phyloP scores from a whole-genome alignment of 2,888 invertebrate genomes.

The Mythimna pallens region DNA sequence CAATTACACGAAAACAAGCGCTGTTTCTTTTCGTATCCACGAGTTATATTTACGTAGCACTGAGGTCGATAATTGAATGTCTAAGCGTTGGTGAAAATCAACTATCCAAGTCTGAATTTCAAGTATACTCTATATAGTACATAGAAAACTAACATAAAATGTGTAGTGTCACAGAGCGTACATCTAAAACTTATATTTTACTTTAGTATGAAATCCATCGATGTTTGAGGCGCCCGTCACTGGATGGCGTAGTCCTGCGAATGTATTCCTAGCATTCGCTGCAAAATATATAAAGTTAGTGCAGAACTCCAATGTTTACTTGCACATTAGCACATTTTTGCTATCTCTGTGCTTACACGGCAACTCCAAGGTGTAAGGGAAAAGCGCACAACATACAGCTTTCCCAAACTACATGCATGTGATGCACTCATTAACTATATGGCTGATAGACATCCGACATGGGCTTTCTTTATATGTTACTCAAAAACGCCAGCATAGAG shows the following conservation, averaged over 20 bases:
- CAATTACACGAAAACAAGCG: no score
- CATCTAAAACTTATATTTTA: conserved; percentile 34
- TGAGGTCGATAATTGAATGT: no score
- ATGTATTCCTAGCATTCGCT: conserved; percentile 11
- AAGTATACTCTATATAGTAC: no score
- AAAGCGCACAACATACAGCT: conserved; percentile 29
- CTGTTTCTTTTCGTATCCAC: no score
- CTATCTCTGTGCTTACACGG: conserved; percentile 28
- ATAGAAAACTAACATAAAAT: not conserved
- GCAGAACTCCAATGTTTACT: conserved; percentile 34
- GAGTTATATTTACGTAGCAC: no score
- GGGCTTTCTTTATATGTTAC: conserved; percentile 34
- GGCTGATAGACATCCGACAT: not conserved
- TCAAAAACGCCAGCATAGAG: not conserved
- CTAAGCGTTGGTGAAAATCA: no score
- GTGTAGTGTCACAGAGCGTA: no score
- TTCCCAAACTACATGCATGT: conserved; percentile 25
- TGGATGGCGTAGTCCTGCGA: conserved; percentile 23
- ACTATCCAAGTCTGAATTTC: no score
- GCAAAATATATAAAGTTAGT: conserved; percentile 39
- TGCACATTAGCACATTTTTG: conserved; percentile 37
- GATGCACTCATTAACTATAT: conserved; percentile 27
- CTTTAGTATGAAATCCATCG: conserved; percentile 37
- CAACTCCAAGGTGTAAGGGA: conserved; percentile 16
- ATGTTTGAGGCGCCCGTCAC: conserved; percentile 32